Conservation (phyloP, 2,797 vertebrate genomes). For the Characodon lateralis region DNA sequence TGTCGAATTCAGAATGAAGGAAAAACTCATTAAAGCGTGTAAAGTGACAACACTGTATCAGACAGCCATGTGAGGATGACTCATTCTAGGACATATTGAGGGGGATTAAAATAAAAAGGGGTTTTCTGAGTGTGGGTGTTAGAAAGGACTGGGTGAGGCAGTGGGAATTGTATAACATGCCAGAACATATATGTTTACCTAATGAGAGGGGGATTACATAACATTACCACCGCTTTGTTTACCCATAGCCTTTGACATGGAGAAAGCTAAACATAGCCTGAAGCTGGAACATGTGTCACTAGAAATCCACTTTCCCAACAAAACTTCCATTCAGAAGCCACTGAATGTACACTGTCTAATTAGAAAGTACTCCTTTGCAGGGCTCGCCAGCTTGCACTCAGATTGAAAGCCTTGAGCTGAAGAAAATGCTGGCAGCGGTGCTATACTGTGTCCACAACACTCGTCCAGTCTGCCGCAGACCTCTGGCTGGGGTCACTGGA, state of each 20-base stretch:
- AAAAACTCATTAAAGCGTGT: slow-evolving; percentile 47
- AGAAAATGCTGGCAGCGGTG: slow-evolving; percentile 69
- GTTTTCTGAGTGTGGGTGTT: slow-evolving; percentile 2
- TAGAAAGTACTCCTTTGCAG: slow-evolving; percentile 63
- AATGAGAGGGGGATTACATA: slow-evolving; percentile 17
- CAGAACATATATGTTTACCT: slow-evolving; percentile 25
- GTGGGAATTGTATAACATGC: slow-evolving; percentile 12
- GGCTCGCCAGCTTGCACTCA: slow-evolving; percentile 37
- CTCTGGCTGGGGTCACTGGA: slow-evolving; percentile 54
- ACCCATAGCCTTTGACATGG: slow-evolving; percentile 25
- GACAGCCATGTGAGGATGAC: slow-evolving; percentile 34
- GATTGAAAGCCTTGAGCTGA: slow-evolving; percentile 56
- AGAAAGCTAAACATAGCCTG: slow-evolving; percentile 33
- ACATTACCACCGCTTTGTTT: slow-evolving; percentile 19
- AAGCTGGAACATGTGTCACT: slow-evolving; percentile 44
- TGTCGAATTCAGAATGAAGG: slow-evolving; percentile 35
- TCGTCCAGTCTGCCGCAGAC: slow-evolving; percentile 61
- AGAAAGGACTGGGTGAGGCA: slow-evolving; percentile 1
- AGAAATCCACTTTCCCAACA: slow-evolving; percentile 51
- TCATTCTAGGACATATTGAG: slow-evolving; percentile 11
- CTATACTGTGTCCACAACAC: slow-evolving; percentile 62
- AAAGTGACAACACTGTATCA: slow-evolving; percentile 35
- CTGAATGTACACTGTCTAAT: slow-evolving; percentile 69
- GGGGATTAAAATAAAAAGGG: slow-evolving; percentile 15
- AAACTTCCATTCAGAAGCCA: slow-evolving; percentile 44